Evolutionary conservation across 2,113 vertebrate species (phyloP), one percentile per base, ranked within the genome.

Genomic region (Dendropsophus ebraccatus): DNA sequence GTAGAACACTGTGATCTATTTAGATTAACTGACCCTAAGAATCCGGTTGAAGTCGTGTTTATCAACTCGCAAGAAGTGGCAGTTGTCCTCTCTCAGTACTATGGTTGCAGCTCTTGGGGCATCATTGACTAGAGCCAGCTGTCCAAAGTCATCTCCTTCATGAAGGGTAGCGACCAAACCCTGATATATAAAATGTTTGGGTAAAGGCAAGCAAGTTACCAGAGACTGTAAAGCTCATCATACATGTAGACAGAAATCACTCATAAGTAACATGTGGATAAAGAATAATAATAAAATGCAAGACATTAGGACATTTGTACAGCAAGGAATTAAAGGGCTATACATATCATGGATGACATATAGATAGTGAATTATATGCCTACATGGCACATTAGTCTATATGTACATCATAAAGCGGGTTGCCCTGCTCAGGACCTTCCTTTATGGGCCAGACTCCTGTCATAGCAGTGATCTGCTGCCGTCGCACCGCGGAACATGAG

Each of bases 1-100:
- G 16, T 9, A 9, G 21, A 6, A 32, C 19, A 37, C 12, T 11
- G 23, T 41, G 16, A 67, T 32, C 12, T 32, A 1, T 35, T 69
- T 19, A 28, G 41, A 62, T 45, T 19, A 58, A 74, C 90, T 32
- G 83, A 97, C 98, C 96, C 97, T 97, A 67, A 99, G 96, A 90
- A 99, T 99, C 47, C 92, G 95, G 89, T 97, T 98, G 90, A 99
- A 99, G 91, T 99, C 97, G 37, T 96, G 95, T 85, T 99, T 99
- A 90, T 99, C 97, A 52, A 99, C 97, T 0, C 97, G 94, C 16
- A 99, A 95, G 87, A 99, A 99, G 81, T 99, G 97, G 88, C 97
- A 98, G 90, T 96, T 97, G 92, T 98, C 96, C 85, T 98, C 97
- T 0, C 97, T 90, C 58, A 99, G 85, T 85, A 99, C 95, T 91